These are phyloP conservation scores for Schizothorax lantsangensis DNA, from an alignment of 2,797 vertebrate species.

Conservation along the genomic window DNA sequence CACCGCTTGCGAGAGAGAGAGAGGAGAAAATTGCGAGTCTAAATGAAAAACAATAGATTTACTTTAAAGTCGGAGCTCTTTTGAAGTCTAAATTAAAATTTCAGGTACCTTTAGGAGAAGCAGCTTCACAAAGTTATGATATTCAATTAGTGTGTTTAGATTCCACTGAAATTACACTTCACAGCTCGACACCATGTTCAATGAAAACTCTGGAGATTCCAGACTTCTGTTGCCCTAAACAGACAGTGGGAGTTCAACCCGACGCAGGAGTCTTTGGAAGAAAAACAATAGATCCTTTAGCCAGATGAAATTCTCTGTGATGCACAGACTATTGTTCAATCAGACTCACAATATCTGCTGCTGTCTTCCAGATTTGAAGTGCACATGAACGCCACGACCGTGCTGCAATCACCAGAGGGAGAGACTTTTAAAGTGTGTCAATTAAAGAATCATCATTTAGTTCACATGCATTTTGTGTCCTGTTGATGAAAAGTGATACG, in stretches of 20 bases:
- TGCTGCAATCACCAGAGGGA: background rate
- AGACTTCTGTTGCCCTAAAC: slow-evolving; percentile 54
- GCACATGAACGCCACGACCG: too few relatives aligned
- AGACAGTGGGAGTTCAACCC: slow-evolving; percentile 49
- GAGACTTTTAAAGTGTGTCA: background rate
- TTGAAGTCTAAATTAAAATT: slow-evolving; percentile 89
- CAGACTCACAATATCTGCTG: background rate
- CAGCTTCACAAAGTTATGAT: slow-evolving; percentile 82
- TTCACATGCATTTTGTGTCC: background rate
- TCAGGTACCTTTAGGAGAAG: slow-evolving; percentile 82
- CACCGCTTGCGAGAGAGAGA: slow-evolving; percentile 70
- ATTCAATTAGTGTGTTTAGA: slow-evolving; percentile 87
- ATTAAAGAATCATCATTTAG: background rate
- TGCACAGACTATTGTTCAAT: slow-evolving; percentile 1
- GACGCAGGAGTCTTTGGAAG: slow-evolving; percentile 4
- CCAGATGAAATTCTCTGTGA: slow-evolving; percentile 27
- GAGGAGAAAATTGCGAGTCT: slow-evolving; percentile 83
- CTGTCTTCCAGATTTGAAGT: background rate
- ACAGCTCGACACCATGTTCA: slow-evolving; percentile 72
- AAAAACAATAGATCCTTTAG: slow-evolving; percentile 2
- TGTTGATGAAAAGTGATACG: background rate
- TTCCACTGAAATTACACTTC: slow-evolving; percentile 80
- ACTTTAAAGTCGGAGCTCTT: slow-evolving; percentile 85
- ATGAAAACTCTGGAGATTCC: slow-evolving; percentile 71
- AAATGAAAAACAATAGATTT: slow-evolving; percentile 90